Base-by-base conservation (phyloP, 1,140 invertebrate species). In the Lepidurus arcticus region DNA sequence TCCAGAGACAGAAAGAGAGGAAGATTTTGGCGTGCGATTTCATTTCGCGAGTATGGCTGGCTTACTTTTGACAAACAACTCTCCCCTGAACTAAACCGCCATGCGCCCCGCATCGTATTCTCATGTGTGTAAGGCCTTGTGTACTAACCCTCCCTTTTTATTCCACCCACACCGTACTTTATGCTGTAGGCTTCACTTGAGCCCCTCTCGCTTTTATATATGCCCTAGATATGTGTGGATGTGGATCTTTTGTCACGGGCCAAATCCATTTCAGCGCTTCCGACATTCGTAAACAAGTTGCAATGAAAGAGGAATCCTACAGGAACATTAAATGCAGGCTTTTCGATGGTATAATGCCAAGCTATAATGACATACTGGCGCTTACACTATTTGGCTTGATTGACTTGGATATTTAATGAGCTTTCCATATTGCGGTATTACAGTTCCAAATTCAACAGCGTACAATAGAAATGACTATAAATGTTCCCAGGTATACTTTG, bases 241-340 rank as follows among this genome's bases (percentile, higher is more conserved):
- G 53, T 65, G 53, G 53, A 65, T 65, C 53, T 65, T 65, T 65
- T 65, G 53, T 65, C 53, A 65, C 53, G 53, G 53, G 53, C 53
- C 53, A 65, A 65, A 65, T 65, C 53, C 53, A 65, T 65, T 65
- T 65, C 53, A 65, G 53, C 53, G 53, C 53, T 65, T 65, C 53
- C 53, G 53, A 65, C 53, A 65, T 65, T 65, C 53, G 53, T 65
- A 65, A 65, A 65, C 53, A 65, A 65, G 53, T 65, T 65, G 53
- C 16, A 65, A 65, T 21, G 53, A 65, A 65, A 65, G 53, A 65
- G 21, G 21, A 16, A 10, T 5, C 53, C 16, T 65, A 65, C 53
- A 13, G 21, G 53, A 65, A 65, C 53, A 65, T 65, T 13, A 65
- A 65, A 21, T 16, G 21, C 16, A 65, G 21, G 53, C 53, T 65